phyloP scores from a whole-genome alignment of 2,113 vertebrate species.

The Channa maculata region DNA sequence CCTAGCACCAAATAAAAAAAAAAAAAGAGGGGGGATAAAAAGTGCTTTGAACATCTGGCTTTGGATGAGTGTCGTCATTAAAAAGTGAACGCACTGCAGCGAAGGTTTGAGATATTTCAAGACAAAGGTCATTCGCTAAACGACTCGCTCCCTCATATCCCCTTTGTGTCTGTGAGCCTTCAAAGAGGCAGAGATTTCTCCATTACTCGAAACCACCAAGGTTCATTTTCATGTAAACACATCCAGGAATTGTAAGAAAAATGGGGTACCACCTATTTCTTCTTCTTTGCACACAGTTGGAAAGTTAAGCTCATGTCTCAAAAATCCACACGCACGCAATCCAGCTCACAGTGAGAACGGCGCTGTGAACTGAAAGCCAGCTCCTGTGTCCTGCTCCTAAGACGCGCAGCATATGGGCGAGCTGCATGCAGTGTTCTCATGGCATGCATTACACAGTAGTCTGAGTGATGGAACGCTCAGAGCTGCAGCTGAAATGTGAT shows the following conservation, averaged over 20 bases:
- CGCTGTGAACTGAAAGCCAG: constrained; percentile 44
- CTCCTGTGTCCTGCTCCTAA: constrained; percentile 27
- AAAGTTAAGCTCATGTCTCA: constrained; percentile 24
- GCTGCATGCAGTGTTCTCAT: constrained; percentile 25
- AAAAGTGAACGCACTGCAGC: constrained; percentile 18
- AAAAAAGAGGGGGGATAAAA: too few species aligned
- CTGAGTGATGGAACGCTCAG: constrained; percentile 50
- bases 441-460: constrained; percentile 38
- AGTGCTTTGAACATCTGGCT: constrained; percentile 44
- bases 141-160: constrained; percentile 33
- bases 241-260: constrained; percentile 28
- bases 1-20: constrained; percentile 9
- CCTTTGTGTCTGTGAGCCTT: constrained; percentile 62
- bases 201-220: constrained; percentile 54
- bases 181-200: constrained; percentile 44
- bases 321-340: constrained; percentile 22
- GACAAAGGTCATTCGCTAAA: constrained; percentile 56
- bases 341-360: constrained; percentile 23
- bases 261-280: constrained; percentile 24
- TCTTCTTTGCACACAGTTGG: constrained; percentile 4
- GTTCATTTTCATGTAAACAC: constrained; percentile 65
- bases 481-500: constrained; percentile 44
- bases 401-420: constrained; percentile 32
- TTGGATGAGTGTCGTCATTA: constrained; percentile 29
- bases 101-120: constrained; percentile 58